Base-by-base conservation (phyloP, 1,140 invertebrate species). In the Nasonia longicornis region DNA sequence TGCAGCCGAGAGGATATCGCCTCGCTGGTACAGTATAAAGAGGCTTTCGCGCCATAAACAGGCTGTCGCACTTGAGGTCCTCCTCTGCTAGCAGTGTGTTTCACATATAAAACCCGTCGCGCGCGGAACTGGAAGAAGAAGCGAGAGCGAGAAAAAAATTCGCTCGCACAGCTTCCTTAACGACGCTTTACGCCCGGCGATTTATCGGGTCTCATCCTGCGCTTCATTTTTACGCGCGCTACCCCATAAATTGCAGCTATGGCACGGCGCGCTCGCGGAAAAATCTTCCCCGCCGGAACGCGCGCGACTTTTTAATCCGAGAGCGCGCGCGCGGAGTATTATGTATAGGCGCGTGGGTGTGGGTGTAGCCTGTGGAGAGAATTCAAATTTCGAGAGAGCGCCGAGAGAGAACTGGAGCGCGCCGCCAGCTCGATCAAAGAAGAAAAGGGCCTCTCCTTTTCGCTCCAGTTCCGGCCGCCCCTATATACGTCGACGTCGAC, bases 181-280 rank as follows among this genome's bases (percentile, higher is more conserved):
- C 72, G 83, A 84, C 84, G 84, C 83, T 87, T 87, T 87, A 87
- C 86, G 85, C 84, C 78, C 86, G 83, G 79, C 84, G 86, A 86
- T 87, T 87, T 87, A 86, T 87, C 85, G 85, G 85, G 64, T 84
- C 75, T 81, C 73, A 83, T 78, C 67, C 77, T 64, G 48, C 77
- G 52, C 52, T 35, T 76, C 31, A 38, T 66, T 76, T 66, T 76
- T 76, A 76, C 58, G 74, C 69, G 31, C 2, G 31, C 66, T 42
- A 16, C 29, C 22, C 75, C 75, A 77, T 77, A 67, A 77, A 77
- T 77, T 22, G 75, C 58, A 45, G 38, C 26, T 26, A 26, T 16
- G 3, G 38, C 35, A 35, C n/a, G 26, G 26, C 26, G 1, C 45
- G 42, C 38, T 4, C 38, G 31, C 58, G 76, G 42, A 72, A 76